Evolutionary conservation across 2,888 invertebrate species (phyloP).

Genomic region (Hesperia comma): DNA sequence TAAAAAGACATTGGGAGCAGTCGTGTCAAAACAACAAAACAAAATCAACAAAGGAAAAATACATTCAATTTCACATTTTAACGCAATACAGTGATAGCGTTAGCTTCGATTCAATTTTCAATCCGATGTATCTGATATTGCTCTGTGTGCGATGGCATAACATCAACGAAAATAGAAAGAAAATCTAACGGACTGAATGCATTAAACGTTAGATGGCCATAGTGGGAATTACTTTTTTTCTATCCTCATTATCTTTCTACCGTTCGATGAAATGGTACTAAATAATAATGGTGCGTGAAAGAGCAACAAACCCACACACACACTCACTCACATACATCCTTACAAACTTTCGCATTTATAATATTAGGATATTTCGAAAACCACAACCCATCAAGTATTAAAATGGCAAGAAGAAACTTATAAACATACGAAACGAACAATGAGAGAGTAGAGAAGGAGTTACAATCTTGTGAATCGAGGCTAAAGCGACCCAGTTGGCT

Average conservation of each 20-base stretch:
- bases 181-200: constrained; percentile 29
- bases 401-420: not conserved
- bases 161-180: constrained; percentile 34
- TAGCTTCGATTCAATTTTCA: constrained; percentile 37
- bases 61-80: constrained; percentile 35
- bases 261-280: too few relatives aligned
- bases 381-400: too few relatives aligned
- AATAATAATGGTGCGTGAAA: too few relatives aligned
- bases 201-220: constrained; percentile 20
- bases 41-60: constrained; percentile 27
- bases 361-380: too few relatives aligned
- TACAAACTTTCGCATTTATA: too few relatives aligned
- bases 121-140: constrained; percentile 36
- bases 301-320: too few relatives aligned
- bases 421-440: constrained; percentile 9
- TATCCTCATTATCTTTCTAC: not conserved
- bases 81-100: constrained; percentile 35
- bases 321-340: too few relatives aligned
- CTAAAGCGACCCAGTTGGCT: constrained; percentile 42
- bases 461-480: constrained; percentile 48
- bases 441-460: constrained; percentile 53
- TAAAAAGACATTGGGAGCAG: not conserved
- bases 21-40: constrained; percentile 9
- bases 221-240: constrained; percentile 13
- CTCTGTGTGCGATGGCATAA: constrained; percentile 31